Evolutionary conservation across 1,140 invertebrate species (phyloP), one percentile per base, ranked within the genome.

Genomic region (Pseudomyrmex concolor): DNA sequence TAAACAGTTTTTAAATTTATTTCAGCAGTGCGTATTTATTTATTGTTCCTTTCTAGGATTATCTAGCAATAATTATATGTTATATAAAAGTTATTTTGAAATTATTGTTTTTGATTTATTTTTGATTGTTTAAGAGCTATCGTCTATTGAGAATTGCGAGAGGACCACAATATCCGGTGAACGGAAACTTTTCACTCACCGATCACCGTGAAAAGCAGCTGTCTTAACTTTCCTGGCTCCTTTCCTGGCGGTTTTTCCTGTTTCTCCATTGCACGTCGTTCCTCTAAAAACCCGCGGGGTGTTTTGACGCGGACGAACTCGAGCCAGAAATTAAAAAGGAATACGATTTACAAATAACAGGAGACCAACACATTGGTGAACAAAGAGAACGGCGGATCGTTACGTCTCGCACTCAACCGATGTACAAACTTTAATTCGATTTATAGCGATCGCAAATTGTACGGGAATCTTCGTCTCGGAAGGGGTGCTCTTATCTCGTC

Each of bases 171-270:
- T 66, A 13, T 34, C 9, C n/a, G 25, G 43, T 67, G 2, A 67
- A 19, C 2, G 0, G 13, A 54, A 48, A 22, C n/a, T 15, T 48
- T 10, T 12, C 67, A 92, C 90, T 88, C 60, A 93, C 92, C 86
- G 50, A 90, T 73, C 3, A 88, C 0, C 0, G 91, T 54, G 10
- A 90, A 86, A 0, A 92, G 7, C 72, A 91, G 84, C 51, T 93
- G 92, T 10, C 88, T 89, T 34, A 76, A 68, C 74, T 90, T 92
- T 59, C 92, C 92, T 12, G 92, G 86, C 34, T 90, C 88, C 13
- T 45, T 15, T 34, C 34, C 5, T 10, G 15, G 1, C 7, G 3
- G 10, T 1, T 73, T 54, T n/a, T 68, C 80, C 0, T 19, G 9
- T 22, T 86, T 78, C 5, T 84, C 50, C 64, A 86, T 88, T 13